Evolutionary conservation across 1,140 invertebrate genomes (phyloP), one percentile per base, ranked within the genome.

Genomic region (Bombus confusus): DNA sequence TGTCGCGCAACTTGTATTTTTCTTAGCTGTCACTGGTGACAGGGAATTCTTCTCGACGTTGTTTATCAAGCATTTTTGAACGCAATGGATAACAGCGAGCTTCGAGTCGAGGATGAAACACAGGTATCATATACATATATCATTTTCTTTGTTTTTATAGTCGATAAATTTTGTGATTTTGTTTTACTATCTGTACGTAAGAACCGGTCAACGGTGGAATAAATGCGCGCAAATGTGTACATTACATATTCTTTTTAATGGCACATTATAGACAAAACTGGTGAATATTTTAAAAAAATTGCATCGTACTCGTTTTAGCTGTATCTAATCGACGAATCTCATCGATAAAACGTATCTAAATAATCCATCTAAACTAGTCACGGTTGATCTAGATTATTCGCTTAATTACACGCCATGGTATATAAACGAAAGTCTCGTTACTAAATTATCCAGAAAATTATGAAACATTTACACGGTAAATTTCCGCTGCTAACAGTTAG

Each of bases 71-170:
- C 25, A 13, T 25, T 22, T 34, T 43, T 62, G 22, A 68, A 77
- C 84, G 85, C 80, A 59, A 91, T 90, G 89, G 88, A 91, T n/a
- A 92, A 79, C 78, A 89, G 83, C 57, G 88, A 64, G n/a, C 72
- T 90, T 73, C 80, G 82, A 39, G 64, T 91, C 34, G 91, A 93
- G 73, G 83, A 91, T 83, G 89, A 93, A 69, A 90, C 80, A 57
- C 88, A 93, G 93, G 93, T 93, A 92, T 68, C 57, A n/a, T 28
- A 3, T 66, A 28, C 37, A 1, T 62, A 62, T 62, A 34, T 37
- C 15, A 6, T 31, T 74, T 22, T 25, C 1, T 71, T 41, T 1
- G 6, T 18, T 22, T 37, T 68, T 68, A 1, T 68, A 9, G 15
- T 25, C 34, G 34, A 22, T 34, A 62, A 62, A n/a, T 62, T 62